phyloP scores from a whole-genome alignment of 2,888 invertebrate species.

The Sinodicranocentrus sp. region DNA sequence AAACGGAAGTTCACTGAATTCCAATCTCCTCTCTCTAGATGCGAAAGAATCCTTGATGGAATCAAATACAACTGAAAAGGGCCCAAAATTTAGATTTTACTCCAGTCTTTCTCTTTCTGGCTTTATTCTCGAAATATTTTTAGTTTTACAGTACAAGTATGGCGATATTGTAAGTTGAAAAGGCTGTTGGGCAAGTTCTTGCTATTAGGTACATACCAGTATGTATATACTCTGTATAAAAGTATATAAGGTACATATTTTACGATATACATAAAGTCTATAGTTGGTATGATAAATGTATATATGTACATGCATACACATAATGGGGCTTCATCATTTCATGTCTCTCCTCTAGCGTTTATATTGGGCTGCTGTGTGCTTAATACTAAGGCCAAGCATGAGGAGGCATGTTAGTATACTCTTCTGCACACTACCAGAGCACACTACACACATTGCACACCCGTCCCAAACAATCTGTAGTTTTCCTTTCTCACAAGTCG shows the following conservation, averaged over 20 bases:
- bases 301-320: neutral
- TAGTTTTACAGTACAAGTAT: conserved; percentile 1
- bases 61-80: neutral
- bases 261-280: neutral
- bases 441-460: too few relatives aligned
- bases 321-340: neutral
- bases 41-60: conserved; percentile 18
- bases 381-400: too few relatives aligned
- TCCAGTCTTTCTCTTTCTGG: neutral
- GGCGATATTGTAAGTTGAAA: neutral
- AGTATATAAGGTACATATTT: neutral
- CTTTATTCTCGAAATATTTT: neutral
- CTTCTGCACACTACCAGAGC: too few relatives aligned
- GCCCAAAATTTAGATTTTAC: neutral
- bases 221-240: neutral
- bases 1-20: neutral
- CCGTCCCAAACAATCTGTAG: too few relatives aligned
- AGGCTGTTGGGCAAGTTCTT: neutral
- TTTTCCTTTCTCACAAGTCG: too few relatives aligned
- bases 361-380: too few relatives aligned
- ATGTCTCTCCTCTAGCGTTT: neutral
- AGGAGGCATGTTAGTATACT: too few relatives aligned
- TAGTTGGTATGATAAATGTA: neutral
- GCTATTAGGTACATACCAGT: neutral
- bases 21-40: conserved; percentile 16